These are phyloP conservation scores for Volucella zonaria DNA, from an alignment of 2,888 invertebrate genomes.

Conservation along the genomic window DNA sequence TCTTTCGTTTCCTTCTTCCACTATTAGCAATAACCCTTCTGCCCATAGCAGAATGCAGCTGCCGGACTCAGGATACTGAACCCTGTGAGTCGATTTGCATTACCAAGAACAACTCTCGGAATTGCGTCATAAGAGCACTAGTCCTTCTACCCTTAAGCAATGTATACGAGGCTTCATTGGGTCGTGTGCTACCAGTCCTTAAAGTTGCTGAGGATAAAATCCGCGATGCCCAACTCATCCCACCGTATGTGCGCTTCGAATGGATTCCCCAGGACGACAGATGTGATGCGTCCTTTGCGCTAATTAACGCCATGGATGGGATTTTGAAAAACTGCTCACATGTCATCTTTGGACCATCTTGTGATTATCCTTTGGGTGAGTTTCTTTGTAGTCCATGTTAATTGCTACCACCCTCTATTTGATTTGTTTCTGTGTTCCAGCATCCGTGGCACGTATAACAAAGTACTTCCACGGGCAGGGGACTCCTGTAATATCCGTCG, in stretches of 20 bases:
- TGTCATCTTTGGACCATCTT: slow-evolving; percentile 91
- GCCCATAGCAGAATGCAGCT: slow-evolving; percentile 67
- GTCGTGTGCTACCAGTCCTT: slow-evolving; percentile 86
- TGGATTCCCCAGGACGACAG: slow-evolving; percentile 88
- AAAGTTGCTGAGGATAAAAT: slow-evolving; percentile 85
- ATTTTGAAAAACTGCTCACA: slow-evolving; percentile 88
- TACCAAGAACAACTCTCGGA: slow-evolving; percentile 49
- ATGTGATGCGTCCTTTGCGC: slow-evolving; percentile 89
- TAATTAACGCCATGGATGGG: slow-evolving; percentile 88
- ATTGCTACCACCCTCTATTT: neutral
- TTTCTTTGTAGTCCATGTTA: slow-evolving; percentile 61
- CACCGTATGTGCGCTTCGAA: slow-evolving; percentile 85
- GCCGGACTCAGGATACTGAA: slow-evolving; percentile 78
- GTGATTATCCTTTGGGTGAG: slow-evolving; percentile 92
- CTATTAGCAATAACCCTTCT: slow-evolving; percentile 36
- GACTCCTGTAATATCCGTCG: slow-evolving; percentile 90
- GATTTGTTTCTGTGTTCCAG: slow-evolving; percentile 83
- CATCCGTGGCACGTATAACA: slow-evolving; percentile 90
- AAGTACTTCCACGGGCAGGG: slow-evolving; percentile 90
- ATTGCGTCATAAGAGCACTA: slow-evolving; percentile 86
- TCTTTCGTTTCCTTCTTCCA: slow-evolving; percentile 30
- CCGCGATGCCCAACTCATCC: slow-evolving; percentile 84
- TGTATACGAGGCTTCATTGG: slow-evolving; percentile 84
- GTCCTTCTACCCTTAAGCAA: slow-evolving; percentile 86
- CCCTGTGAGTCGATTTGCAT: slow-evolving; percentile 79